These are phyloP conservation scores for Phalacrocorax brasilianus DNA, from an alignment of 2,113 vertebrate species.

Conservation along the genomic window DNA sequence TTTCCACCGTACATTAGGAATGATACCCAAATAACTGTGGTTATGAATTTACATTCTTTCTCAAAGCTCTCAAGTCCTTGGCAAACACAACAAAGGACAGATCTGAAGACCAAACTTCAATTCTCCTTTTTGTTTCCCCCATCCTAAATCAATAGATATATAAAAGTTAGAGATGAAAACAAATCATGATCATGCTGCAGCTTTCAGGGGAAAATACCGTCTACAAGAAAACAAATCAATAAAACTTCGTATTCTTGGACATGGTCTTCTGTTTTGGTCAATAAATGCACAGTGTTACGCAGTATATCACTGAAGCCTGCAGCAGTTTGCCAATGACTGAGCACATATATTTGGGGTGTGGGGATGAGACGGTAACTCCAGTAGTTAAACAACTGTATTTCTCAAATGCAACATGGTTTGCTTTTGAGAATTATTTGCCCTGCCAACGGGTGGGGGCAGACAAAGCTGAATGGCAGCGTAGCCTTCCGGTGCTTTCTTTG, in stretches of 20 bases:
- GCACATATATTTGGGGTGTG: not conserved
- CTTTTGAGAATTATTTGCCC: not conserved
- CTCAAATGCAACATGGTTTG: not conserved
- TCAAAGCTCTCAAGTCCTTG: constrained; percentile 12
- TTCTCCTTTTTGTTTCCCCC: not conserved
- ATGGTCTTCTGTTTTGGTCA: constrained; percentile 47
- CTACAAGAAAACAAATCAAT: constrained; percentile 73
- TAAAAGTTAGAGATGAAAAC: constrained; percentile 55
- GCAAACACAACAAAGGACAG: not conserved
- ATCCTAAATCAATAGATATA: constrained; percentile 43
- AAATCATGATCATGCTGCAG: constrained; percentile 49
- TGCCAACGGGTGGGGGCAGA: not conserved
- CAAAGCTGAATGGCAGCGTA: not conserved
- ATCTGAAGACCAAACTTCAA: constrained; percentile 38
- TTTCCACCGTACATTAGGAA: not conserved
- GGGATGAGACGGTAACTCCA: not conserved
- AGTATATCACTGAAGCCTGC: constrained; percentile 20
- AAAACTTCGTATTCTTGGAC: constrained; percentile 39
- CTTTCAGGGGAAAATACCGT: not conserved
- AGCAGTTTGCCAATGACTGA: not conserved
- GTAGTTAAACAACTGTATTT: not conserved
- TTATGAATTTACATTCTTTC: not conserved
- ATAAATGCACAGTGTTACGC: constrained; percentile 42
- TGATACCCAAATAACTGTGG: not conserved
- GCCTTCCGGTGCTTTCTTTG: not conserved